Base-by-base conservation (phyloP, 2,888 invertebrate genomes). In the Erynnis tages region DNA sequence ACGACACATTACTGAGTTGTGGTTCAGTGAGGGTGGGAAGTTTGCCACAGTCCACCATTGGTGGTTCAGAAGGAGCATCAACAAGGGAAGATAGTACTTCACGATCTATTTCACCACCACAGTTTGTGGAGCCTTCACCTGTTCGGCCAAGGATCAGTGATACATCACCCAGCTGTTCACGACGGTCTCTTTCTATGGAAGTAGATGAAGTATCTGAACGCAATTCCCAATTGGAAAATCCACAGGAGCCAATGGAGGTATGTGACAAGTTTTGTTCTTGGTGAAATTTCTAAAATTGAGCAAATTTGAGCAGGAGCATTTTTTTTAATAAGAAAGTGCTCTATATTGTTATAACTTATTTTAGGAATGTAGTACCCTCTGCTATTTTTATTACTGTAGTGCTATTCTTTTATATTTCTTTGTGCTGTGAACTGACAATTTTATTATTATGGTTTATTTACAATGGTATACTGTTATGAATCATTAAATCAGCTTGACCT, bases 161-260 rank as follows among this genome's bases (percentile, higher is more conserved):
- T 71, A 79, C 83, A 7, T 88, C 87, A n/a, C 87, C 88, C 1
- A 88, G 88, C 62, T 89, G 87, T 57, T 89, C 88, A 27, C 67
- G 88, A 41, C 78, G 88, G 41, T 89, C 88, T 32, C 71, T 88
- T 4, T 89, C 88, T 2, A 89, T 89, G 88, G 88, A 89, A 64
- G 88, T 89, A 23, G 88, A 89, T 79, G 88, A 89, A 69, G 70
- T 76, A 19, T 84, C 87, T 59, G 88, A 89, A 54, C 77, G 83
- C 61, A 85, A 80, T 69, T 86, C 82, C 59, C 87, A 87, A 57
- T 81, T 76, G 34, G 88, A 88, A 60, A 74, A 70, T 53, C 81
- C 78, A 53, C 78, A 79, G 54, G 88, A 89, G 66, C 76, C 87
- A 54, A 89, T 89, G 88, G 88, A 89, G 78, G 88, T 88, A 59